Base-by-base conservation (phyloP, 2,888 invertebrate genomes). In the Papilio gigon region DNA sequence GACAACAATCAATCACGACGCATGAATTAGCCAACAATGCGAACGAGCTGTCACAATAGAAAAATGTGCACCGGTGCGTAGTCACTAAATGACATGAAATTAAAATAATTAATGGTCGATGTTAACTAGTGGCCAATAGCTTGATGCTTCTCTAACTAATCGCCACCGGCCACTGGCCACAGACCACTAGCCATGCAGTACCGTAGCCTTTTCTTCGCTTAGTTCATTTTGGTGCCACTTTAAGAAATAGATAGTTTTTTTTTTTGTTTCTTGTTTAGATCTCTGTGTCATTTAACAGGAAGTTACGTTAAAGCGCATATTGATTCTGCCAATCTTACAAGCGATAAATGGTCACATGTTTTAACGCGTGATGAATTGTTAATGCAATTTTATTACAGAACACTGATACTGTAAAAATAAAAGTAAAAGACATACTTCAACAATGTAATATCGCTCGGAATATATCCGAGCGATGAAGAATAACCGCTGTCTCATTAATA, bases 51-150 rank as follows among this genome's bases (percentile, higher is more conserved):
- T 63, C 33, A 70, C 56, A 67, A 70, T 68, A 65, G 62, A 56
- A 63, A 63, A 69, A 67, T 33, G 61, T 4, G 27, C 71, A 65
- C 42, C 63, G 61, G 53, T 35, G 71, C 71, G 64, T 71, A 70
- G 71, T 74, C 71, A 74, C 70, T 60, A 70, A 72, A 73, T 76
- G 76, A 76, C 75, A 76, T 76, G 74, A 76, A 77, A 79, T 79
- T 79, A 78, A 77, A 77, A 76, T 79, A 78, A 81, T 79, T 78
- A 78, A 76, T 76, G 67, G 70, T 72, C 73, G 66, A 67, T 53
- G 59, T 30, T n/a, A 30, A 53, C 67, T 64, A 59, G 65, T 63
- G 50, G 53, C 47, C 58, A 63, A 37, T 68, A 30, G 53, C 27
- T 30, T n/a, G 53, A 12, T 53, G n/a, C 30, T 53, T 56, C 53